Evolutionary conservation across 1,140 invertebrate species (phyloP), one percentile per base, ranked within the genome.

Genomic region (Globodera ellingtonae): DNA sequence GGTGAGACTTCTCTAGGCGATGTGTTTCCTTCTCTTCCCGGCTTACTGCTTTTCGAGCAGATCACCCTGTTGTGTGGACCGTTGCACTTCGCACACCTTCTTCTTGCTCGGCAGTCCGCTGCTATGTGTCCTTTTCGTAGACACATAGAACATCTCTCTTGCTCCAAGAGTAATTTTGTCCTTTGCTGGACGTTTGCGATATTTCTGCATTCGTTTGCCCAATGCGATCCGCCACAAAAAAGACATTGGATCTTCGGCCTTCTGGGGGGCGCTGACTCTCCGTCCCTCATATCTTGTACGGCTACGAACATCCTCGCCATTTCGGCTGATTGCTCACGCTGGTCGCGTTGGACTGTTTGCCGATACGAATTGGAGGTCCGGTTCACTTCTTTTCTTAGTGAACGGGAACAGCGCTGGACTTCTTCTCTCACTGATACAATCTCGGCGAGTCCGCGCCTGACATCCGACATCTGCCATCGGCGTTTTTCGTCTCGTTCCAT

Each of bases 381-480:
- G 7, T 52, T 52, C 50, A 21, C 52, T 9, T 72, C 52, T 35
- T 44, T 72, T 50, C 47, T 50, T 18, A 72, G 52, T 44, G 71
- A 21, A 7, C 52, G 71, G 3, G 52, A 47, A 9, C 71, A 72
- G 3, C 71, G 47, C 52, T 72, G 71, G 18, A 52, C 71, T 44
- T 72, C 71, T 44, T 72, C 71, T 72, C 71, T 21, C 6, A 72
- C n/a, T 18, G 71, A n/a, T 9, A 72, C 71, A 6, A 72, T 13
- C 7, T 72, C 71, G 21, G 47, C 71, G 44, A 72, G 52, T 50
- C 71, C 71, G 6, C 52, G 47, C 35, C 71, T 72, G n/a, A 72
- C 7, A 50, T 72, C 35, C 5, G 47, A 47, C 47, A 72, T 52
- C 18, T 72, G 47, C 71, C 71, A 72, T 8, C 4, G 47, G 18